phyloP scores from a whole-genome alignment of 2,797 vertebrate species.

The Mycteria americana region DNA sequence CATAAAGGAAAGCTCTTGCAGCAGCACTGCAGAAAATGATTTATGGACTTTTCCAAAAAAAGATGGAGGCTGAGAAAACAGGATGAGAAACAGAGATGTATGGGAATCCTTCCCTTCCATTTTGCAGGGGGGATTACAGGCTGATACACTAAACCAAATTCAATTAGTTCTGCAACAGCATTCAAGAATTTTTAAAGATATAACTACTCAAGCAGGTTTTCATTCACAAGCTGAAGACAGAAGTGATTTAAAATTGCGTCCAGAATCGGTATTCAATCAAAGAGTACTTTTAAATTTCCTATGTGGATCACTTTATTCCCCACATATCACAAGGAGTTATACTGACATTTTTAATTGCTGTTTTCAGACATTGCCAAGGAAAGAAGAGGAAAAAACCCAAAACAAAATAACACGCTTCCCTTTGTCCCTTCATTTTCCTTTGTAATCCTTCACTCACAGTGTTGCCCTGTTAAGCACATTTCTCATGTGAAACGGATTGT shows the following conservation, averaged over 20 bases:
- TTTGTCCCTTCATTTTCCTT: constrained; percentile 5
- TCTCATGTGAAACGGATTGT: constrained; percentile 17
- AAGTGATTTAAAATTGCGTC: not conserved
- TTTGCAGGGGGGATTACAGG: not conserved
- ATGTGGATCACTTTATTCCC: not conserved
- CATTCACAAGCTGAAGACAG: not conserved
- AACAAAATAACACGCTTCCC: not conserved
- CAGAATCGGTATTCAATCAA: not conserved
- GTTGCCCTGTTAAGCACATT: not conserved
- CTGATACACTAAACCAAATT: not conserved
- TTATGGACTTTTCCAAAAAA: not conserved
- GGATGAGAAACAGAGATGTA: not conserved
- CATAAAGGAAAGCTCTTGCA: not conserved
- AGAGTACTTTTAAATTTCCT: not conserved
- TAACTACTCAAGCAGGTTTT: not conserved
- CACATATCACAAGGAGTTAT: not conserved
- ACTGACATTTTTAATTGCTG: not conserved
- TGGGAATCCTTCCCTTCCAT: not conserved
- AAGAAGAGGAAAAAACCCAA: not conserved
- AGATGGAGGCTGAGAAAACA: not conserved
- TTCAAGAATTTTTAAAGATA: not conserved
- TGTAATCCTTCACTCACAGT: not conserved
- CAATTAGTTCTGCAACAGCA: not conserved
- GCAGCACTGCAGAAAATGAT: not conserved
- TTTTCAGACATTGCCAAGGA: not conserved